phyloP scores from a whole-genome alignment of 2,797 vertebrate genomes.

The Buphagus erythrorhynchus region DNA sequence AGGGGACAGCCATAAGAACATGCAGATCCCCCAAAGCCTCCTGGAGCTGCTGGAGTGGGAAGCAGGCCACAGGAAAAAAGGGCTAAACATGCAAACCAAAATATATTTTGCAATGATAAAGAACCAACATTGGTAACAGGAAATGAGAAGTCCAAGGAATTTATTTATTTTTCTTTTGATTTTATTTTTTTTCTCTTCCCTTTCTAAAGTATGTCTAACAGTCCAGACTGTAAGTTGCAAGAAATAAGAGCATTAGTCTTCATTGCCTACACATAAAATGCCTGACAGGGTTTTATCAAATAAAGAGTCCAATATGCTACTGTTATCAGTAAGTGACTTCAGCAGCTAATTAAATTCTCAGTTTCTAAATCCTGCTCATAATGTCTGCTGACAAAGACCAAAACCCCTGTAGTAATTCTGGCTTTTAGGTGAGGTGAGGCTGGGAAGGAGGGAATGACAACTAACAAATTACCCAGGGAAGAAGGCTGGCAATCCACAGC shows the following conservation, averaged over 20 bases:
- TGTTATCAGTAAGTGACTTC: conserved; percentile 63
- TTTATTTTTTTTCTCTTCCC: neutral
- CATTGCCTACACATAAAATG: conserved; percentile 46
- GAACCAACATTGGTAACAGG: neutral
- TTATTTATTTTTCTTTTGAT: neutral
- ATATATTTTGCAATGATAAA: neutral
- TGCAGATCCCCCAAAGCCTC: accelerated
- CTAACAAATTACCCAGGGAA: neutral
- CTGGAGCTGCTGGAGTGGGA: neutral
- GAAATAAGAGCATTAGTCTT: conserved; percentile 54
- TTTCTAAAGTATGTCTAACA: neutral
- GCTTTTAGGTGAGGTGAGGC: neutral
- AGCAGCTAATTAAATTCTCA: conserved; percentile 69
- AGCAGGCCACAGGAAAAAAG: neutral
- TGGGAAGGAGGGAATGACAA: neutral
- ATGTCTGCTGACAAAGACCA: conserved; percentile 57
- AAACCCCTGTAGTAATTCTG: conserved; percentile 24
- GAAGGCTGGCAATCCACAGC: neutral
- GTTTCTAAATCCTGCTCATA: conserved; percentile 46
- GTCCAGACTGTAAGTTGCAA: neutral
- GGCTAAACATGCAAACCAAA: neutral
- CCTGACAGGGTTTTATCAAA: conserved; percentile 65
- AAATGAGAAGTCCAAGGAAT: neutral
- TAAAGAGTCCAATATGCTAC: conserved; percentile 61
- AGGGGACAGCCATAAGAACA: neutral